phyloP scores from a whole-genome alignment of 2,797 vertebrate genomes.

The Xiphophorus birchmanni region DNA sequence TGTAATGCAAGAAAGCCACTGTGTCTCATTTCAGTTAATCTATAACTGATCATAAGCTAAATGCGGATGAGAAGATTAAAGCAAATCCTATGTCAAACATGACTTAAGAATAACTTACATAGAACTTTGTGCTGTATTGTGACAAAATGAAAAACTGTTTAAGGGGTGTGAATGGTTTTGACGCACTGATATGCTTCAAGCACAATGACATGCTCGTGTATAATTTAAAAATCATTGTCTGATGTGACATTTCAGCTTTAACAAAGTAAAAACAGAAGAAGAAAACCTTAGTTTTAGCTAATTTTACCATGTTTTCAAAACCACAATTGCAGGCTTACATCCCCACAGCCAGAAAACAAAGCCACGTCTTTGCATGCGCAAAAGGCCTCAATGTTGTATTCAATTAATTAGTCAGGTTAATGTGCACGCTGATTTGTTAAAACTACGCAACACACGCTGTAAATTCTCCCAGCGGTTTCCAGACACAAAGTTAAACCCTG shows the following conservation, averaged over 20 bases:
- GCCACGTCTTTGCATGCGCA: neutral
- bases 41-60: conserved; percentile 60
- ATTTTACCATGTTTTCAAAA: neutral
- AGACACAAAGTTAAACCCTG: neutral
- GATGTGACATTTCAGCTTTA: neutral
- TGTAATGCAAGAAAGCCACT: conserved; percentile 13
- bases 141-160: neutral
- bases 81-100: conserved; percentile 35
- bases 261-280: neutral
- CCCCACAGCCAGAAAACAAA: neutral
- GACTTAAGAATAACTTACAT: neutral
- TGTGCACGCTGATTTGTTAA: neutral
- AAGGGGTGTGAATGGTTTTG: neutral
- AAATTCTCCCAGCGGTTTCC: neutral
- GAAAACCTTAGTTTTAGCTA: neutral
- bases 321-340: neutral
- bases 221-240: neutral
- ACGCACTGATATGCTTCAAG: neutral
- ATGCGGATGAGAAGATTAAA: conserved; percentile 42
- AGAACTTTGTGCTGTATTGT: neutral
- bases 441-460: neutral
- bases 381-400: neutral
- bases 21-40: conserved; percentile 41
- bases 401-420: neutral
- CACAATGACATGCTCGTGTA: neutral